Conservation (phyloP, 35 echinoderm and acorn worm genomes). For the Lytechinus pictus region DNA sequence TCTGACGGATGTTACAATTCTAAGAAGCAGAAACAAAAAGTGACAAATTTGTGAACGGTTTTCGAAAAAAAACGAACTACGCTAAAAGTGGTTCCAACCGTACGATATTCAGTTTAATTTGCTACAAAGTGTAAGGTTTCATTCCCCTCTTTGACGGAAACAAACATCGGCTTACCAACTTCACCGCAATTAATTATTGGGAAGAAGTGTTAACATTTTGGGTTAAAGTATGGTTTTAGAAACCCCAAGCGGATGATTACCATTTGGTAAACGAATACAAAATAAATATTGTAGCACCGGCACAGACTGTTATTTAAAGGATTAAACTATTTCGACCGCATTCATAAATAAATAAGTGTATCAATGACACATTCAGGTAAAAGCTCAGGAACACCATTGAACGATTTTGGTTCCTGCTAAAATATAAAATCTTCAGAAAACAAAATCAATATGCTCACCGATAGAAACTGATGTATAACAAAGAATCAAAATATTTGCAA, state of each 20-base stretch:
- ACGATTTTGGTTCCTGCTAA: too few relatives aligned
- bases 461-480: not conserved
- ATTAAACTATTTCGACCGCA: not conserved
- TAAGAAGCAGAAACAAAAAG: too few relatives aligned
- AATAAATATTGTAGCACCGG: not conserved
- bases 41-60: not conserved
- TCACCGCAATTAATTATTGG: constrained; percentile 4
- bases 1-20: too few relatives aligned
- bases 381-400: too few relatives aligned
- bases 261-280: not conserved
- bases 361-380: too few relatives aligned
- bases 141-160: not conserved
- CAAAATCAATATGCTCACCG: not conserved
- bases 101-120: not conserved
- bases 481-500: too few relatives aligned
- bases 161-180: not conserved
- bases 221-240: not conserved
- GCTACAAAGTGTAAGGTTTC: not conserved
- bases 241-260: not conserved
- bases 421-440: too few relatives aligned
- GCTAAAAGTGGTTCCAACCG: not conserved
- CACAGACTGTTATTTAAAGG: not conserved
- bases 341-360: not conserved
- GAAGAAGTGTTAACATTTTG: not conserved
- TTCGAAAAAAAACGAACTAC: not conserved